Percentiles rank a stretch among this genome's conserved stretches.
Evolutionary conservation across 2,888 invertebrate genomes (phyloP).

Genomic region (Leucophora obtusa): DNA sequence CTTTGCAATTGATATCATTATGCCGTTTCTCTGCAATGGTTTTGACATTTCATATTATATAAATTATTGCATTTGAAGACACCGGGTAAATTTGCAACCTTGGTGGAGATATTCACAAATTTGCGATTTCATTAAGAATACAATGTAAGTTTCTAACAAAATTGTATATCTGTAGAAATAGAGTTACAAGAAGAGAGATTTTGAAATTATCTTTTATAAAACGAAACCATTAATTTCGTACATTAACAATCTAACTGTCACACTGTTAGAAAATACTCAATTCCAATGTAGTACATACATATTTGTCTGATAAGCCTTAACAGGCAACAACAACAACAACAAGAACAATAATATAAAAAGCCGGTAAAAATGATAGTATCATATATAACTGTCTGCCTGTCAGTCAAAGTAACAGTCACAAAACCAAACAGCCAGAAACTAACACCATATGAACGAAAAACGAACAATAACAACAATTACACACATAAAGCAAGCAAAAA

Average conservation of each 20-base stretch:
- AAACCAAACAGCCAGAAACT: slow-evolving; percentile 59
- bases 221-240: not conserved
- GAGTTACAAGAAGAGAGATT: no score
- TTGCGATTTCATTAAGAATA: no score
- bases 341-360: slow-evolving; percentile 26
- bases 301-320: slow-evolving; percentile 48
- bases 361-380: slow-evolving; percentile 58
- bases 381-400: slow-evolving; percentile 42
- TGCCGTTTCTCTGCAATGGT: no score
- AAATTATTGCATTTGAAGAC: no score
- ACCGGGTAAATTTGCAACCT: no score
- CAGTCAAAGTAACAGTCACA: slow-evolving; percentile 57
- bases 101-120: no score
- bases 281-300: slow-evolving; percentile 39
- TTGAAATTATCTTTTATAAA: no score
- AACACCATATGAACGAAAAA: slow-evolving; percentile 43
- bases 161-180: no score
- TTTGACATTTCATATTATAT: no score
- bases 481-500: slow-evolving; percentile 42
- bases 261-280: slow-evolving; percentile 28
- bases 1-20: no score
- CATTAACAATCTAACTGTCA: slow-evolving; percentile 2
- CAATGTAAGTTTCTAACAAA: no score
- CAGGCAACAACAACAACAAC: slow-evolving; percentile 15
- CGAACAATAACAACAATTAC: slow-evolving; percentile 21